Percentiles rank a stretch among this genome's conserved stretches.
phyloP scores from a whole-genome alignment of 2,113 vertebrate genomes.

The Oreochromis niloticus region DNA sequence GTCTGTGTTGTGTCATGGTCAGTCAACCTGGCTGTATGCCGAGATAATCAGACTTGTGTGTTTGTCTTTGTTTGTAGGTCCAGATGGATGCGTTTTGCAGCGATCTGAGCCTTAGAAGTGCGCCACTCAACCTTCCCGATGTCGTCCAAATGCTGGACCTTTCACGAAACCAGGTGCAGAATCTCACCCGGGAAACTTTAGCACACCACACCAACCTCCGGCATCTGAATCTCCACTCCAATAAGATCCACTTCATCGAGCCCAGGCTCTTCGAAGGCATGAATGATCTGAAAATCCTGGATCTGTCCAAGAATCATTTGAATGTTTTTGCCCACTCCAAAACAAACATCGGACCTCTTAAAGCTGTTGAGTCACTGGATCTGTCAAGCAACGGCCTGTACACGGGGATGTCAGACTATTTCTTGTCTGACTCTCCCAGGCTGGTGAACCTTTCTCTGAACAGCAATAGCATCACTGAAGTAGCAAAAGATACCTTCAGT shows the following conservation, averaged over 20 bases:
- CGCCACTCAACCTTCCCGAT: slow-evolving; percentile 70
- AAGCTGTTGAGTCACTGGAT: slow-evolving; percentile 76
- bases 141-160: slow-evolving; percentile 80
- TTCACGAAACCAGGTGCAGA: slow-evolving; percentile 82
- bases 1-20: slow-evolving; percentile 2
- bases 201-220: slow-evolving; percentile 68
- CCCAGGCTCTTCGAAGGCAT: slow-evolving; percentile 78
- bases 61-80: slow-evolving; percentile 65
- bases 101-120: slow-evolving; percentile 68
- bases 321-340: slow-evolving; percentile 67
- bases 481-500: slow-evolving; percentile 75
- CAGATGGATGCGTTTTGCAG: slow-evolving; percentile 79
- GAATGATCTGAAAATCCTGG: slow-evolving; percentile 76
- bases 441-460: slow-evolving; percentile 80
- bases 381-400: slow-evolving; percentile 87
- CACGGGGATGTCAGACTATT: slow-evolving; percentile 78
- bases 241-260: slow-evolving; percentile 83
- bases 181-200: slow-evolving; percentile 72
- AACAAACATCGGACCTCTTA: slow-evolving; percentile 70
- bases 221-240: slow-evolving; percentile 80
- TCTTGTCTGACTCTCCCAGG: slow-evolving; percentile 76
- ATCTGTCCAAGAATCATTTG: slow-evolving; percentile 82
- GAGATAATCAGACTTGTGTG: background rate
- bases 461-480: slow-evolving; percentile 86
- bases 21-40: background rate